Evolutionary conservation across 2,888 invertebrate species (phyloP).

Genomic region (Hipparchia sbordonii): DNA sequence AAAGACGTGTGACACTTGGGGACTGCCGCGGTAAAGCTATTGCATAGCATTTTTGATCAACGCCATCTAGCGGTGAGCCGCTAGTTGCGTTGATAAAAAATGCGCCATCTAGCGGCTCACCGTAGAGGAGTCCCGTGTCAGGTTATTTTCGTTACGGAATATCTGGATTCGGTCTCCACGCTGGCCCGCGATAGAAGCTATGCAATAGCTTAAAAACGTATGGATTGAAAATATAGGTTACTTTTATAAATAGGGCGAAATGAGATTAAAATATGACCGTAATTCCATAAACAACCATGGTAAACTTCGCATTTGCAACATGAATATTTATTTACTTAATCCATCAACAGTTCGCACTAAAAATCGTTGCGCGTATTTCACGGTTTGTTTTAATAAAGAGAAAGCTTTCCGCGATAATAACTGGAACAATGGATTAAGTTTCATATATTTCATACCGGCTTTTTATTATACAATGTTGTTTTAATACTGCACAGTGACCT

Average conservation of each 20-base stretch:
- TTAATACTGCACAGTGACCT: background rate
- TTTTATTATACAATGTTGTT: background rate
- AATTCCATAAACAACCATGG: background rate
- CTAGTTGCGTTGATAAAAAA: too few relatives aligned
- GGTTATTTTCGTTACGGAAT: too few relatives aligned
- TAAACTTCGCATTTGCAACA: background rate
- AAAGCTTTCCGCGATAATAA: background rate
- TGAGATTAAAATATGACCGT: background rate
- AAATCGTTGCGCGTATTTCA: slow-evolving; percentile 1
- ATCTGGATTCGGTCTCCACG: too few relatives aligned
- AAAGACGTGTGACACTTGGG: too few relatives aligned
- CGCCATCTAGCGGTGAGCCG: too few relatives aligned
- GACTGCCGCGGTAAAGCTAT: too few relatives aligned
- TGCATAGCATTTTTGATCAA: too few relatives aligned
- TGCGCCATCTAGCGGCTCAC: too few relatives aligned
- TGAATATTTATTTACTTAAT: background rate
- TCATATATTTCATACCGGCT: background rate
- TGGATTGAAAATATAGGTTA: background rate
- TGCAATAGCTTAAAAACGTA: too few relatives aligned
- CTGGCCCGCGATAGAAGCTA: too few relatives aligned
- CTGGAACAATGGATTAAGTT: slow-evolving; percentile 1
- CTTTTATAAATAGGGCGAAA: background rate
- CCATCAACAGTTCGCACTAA: background rate
- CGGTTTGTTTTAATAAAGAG: slow-evolving; percentile 1
- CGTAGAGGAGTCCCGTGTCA: too few relatives aligned